These are phyloP conservation scores for Zapornia atra DNA, from an alignment of 2,113 vertebrate species.

Conservation along the genomic window DNA sequence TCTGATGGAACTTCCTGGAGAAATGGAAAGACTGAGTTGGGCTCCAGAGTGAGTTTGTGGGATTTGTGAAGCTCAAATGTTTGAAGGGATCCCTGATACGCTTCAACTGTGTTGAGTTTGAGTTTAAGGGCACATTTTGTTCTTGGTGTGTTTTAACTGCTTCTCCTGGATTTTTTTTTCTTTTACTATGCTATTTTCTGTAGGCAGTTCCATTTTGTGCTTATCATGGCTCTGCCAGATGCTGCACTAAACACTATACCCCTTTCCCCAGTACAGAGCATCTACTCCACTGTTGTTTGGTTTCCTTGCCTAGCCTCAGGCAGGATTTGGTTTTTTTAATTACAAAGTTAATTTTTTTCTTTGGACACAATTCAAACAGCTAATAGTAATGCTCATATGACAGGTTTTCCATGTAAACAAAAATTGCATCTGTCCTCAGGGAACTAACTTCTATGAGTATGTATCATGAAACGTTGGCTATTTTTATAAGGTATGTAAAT, in stretches of 20 bases:
- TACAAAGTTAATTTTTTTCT: conserved; percentile 45
- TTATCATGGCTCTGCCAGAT: conserved; percentile 48
- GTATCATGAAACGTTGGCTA: not conserved
- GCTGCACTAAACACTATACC: not conserved
- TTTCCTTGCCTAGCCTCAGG: conserved; percentile 34
- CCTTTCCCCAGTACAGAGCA: not conserved
- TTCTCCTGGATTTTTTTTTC: not conserved
- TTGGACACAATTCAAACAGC: conserved; percentile 54
- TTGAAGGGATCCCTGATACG: not conserved
- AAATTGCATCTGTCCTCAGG: conserved; percentile 53
- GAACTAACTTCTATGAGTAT: conserved; percentile 5
- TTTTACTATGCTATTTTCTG: conserved; percentile 13
- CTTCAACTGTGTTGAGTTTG: not conserved
- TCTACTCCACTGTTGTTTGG: conserved; percentile 12
- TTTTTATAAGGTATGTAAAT: conserved; percentile 62
- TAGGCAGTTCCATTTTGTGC: conserved; percentile 9
- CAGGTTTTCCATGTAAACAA: conserved; percentile 55
- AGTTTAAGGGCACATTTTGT: not conserved
- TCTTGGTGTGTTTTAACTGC: not conserved
- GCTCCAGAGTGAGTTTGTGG: not conserved
- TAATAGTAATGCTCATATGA: conserved; percentile 25
- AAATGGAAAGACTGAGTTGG: not conserved
- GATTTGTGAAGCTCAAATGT: not conserved
- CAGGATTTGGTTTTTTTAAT: conserved; percentile 51
- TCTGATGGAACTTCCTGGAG: not conserved